A percentile compares a stretch with the other conserved stretches of the same genome.
phyloP scores from a whole-genome alignment of 2,113 vertebrate species.

The Bubalus kerabau region DNA sequence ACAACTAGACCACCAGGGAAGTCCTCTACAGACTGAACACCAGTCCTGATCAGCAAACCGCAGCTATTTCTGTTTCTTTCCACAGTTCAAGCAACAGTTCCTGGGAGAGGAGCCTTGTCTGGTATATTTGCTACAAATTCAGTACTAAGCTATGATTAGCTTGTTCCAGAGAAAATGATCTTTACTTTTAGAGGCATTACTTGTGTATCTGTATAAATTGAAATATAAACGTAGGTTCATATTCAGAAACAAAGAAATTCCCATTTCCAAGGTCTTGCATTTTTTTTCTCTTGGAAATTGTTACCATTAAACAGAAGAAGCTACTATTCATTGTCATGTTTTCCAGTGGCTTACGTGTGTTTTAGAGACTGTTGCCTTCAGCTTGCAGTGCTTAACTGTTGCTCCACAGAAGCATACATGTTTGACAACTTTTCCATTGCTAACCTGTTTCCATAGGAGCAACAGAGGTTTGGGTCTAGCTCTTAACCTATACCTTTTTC shows the following conservation, averaged over 20 bases:
- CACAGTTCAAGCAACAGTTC: background rate
- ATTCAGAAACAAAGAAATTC: background rate
- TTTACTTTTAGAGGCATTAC: background rate
- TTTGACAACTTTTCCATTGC: background rate
- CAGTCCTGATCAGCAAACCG: background rate
- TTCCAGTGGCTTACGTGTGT: background rate
- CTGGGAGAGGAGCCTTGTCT: background rate
- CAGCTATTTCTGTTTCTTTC: background rate
- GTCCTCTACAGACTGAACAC: background rate
- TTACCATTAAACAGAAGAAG: background rate
- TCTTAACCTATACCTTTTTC: background rate
- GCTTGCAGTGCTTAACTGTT: background rate
- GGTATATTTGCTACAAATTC: background rate
- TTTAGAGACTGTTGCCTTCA: background rate
- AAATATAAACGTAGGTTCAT: background rate
- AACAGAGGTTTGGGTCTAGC: background rate
- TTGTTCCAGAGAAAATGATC: background rate
- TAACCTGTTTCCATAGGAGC: background rate
- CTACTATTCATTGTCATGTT: background rate
- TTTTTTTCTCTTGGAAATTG: background rate
- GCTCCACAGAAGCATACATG: background rate
- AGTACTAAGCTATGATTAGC: background rate
- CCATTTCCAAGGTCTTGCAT: background rate
- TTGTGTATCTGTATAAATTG: background rate
- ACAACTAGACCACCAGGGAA: background rate